A percentile compares a stretch with the other conserved stretches of the same genome.
Evolutionary conservation across 2,797 vertebrate species (phyloP).

Genomic region (Lacerta viridis): DNA sequence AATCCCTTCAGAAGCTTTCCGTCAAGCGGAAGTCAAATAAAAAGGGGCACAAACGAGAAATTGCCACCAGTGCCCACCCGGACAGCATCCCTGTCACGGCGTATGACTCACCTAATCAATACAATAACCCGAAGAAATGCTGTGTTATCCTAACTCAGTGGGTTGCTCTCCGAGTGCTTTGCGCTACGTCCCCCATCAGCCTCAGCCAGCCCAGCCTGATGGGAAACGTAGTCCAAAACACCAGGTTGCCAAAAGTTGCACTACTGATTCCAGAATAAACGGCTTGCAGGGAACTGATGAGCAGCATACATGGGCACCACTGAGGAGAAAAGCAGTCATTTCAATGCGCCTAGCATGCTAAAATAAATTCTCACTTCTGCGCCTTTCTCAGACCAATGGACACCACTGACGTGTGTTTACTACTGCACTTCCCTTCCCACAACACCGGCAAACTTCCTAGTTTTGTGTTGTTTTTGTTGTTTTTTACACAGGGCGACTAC

Average conservation of each 20-base stretch:
- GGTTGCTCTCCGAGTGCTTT: too few species aligned
- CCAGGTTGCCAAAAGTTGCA: not conserved
- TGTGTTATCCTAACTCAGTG: constrained; percentile 62
- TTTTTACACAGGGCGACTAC: constrained; percentile 54
- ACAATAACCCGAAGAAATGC: constrained; percentile 65
- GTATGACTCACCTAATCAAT: constrained; percentile 72
- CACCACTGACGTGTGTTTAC: constrained; percentile 32
- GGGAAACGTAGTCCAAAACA: too few species aligned
- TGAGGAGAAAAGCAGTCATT: constrained; percentile 19
- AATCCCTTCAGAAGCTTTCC: constrained; percentile 62
- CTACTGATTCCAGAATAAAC: not conserved
- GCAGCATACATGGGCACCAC: not conserved
- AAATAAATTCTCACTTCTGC: constrained; percentile 47
- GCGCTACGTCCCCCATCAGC: too few species aligned
- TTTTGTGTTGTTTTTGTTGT: not conserved
- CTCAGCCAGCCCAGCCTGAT: too few species aligned
- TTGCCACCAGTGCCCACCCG: constrained; percentile 65
- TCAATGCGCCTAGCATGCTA: constrained; percentile 59
- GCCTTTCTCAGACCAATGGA: constrained; percentile 44
- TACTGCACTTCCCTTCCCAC: constrained; percentile 55
- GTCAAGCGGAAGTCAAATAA: constrained; percentile 45
- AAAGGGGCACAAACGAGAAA: constrained; percentile 61
- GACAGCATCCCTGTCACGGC: constrained; percentile 75
- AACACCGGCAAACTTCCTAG: constrained; percentile 42
- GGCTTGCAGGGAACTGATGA: not conserved